Evolutionary conservation across 2,888 invertebrate species (phyloP), one percentile per base, ranked within the genome.

Genomic region (Acleris emargana): DNA sequence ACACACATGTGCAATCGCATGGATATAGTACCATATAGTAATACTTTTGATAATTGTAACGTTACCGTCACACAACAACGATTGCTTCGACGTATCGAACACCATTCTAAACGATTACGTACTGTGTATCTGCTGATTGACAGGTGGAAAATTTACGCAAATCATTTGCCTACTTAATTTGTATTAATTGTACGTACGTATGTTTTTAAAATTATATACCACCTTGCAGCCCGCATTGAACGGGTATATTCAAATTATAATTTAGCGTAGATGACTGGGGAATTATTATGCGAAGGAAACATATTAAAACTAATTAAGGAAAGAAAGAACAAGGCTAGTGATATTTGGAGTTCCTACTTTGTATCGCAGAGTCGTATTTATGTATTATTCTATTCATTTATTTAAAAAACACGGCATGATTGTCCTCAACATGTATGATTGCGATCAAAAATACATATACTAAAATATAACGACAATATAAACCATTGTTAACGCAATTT

Each of bases 21-120:
- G 38, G 13, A 38, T 38, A 38, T 5, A 13, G 0, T 32, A 13
- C 38, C 3, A 32, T 32, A 11, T 32, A 38, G 68, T 75, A 74
- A 79, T 71, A 80, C 76, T 78, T 75, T 71, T 73, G 74, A 72
- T 71, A 64, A 61, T 64, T 59, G 73, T 78, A 76, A 74, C 73
- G 72, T 62, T 71, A 72, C 79, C 80, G 84, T 80, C 84, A 81
- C 78, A 60, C 49, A 28, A 20, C 25, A 45, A 51, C 72, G 76
- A 84, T 83, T 77, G 69, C 71, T 76, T 67, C 72, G 73, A 76
- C 78, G 80, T 84, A 78, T 83, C 80, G 76, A 83, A 85, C 82
- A 77, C 73, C 75, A 78, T 82, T 82, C 79, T 85, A 67, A 61
- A 70, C 64, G 66, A 71, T 72, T 62, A 64, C 20, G 11, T 11